Base-by-base conservation (phyloP, 2,888 invertebrate genomes). In the Fabriciana adippe region DNA sequence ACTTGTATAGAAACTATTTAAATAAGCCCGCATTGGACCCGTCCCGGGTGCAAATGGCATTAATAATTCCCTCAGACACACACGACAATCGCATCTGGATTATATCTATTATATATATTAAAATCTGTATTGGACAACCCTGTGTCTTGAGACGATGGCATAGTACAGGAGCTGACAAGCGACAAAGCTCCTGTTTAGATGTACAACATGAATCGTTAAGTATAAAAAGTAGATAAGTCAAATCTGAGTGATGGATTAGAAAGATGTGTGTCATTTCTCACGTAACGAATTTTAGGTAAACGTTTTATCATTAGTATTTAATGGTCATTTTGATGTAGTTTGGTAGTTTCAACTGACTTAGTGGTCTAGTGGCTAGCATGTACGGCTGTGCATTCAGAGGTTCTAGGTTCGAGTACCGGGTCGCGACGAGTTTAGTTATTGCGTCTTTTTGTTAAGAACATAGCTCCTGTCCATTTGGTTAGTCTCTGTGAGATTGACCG, bases 11-110 rank as follows among this genome's bases (percentile, higher is more conserved):
- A 79, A 81, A 81, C 82, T 85, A 87, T 88, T 86, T 86, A 87
- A 87, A 87, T 86, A 83, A 86, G 79, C 82, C 78, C 79, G 78
- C 76, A 79, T 79, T 78, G 72, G 79, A 76, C 74, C 72, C 73
- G 48, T 64, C 63, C 77, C 35, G 79, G 78, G 83, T 79, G 84
- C 86, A 81, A 79, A 76, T 73, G 75, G 87, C 90, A 88, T 92
- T 86, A 92, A 90, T 91, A 92, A 92, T 92, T 89, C 91, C 81
- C 81, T 89, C 79, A 88, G 90, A 89, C 89, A 89, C 90, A 90
- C 88, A 90, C 90, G 90, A 88, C 89, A 89, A 84, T 85, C 81
- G 80, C 87, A 88, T 81, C 83, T 82, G 83, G 85, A 85, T 87
- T 89, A 89, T 90, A 50, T 88, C 86, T 90, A 88, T 88, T 88